A percentile compares a stretch with the other conserved stretches of the same genome.
These are phyloP conservation scores for Eulemur rufifrons DNA, from an alignment of 2,113 vertebrate species.

Conservation along the genomic window DNA sequence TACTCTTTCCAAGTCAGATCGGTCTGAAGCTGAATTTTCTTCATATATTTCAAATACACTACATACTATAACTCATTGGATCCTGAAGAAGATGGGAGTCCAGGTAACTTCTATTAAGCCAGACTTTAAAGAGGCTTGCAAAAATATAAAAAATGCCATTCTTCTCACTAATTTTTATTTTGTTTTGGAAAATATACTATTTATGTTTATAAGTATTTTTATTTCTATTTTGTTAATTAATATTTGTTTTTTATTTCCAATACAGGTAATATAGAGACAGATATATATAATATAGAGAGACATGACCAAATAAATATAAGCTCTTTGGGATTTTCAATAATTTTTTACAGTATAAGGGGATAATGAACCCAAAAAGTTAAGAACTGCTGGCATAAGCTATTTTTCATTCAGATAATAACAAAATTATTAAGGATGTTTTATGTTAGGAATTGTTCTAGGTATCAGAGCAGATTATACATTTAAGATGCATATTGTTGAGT, in stretches of 20 bases:
- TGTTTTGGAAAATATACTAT: not conserved
- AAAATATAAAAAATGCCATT: not conserved
- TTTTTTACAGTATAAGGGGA: not conserved
- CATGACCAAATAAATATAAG: not conserved
- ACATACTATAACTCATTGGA: not conserved
- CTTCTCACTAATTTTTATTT: not conserved
- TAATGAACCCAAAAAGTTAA: not conserved
- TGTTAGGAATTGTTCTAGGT: not conserved
- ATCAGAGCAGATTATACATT: not conserved
- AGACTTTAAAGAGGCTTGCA: not conserved
- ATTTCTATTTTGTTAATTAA: slow-evolving; percentile 17
- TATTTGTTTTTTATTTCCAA: not conserved
- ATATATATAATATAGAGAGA: too few relatives aligned
- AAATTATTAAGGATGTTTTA: not conserved
- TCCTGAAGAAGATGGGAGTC: not conserved
- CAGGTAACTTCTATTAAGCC: not conserved
- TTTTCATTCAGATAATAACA: not conserved
- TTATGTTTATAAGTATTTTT: not conserved
- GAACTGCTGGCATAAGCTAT: not conserved
- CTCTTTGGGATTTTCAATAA: not conserved
- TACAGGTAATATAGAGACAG: not conserved
- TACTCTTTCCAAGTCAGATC: not conserved
- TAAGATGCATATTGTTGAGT: not conserved
- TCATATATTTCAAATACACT: not conserved
- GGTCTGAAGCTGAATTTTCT: not conserved